Conservation (phyloP, 2,113 vertebrate genomes). For the Calidris pugnax region DNA sequence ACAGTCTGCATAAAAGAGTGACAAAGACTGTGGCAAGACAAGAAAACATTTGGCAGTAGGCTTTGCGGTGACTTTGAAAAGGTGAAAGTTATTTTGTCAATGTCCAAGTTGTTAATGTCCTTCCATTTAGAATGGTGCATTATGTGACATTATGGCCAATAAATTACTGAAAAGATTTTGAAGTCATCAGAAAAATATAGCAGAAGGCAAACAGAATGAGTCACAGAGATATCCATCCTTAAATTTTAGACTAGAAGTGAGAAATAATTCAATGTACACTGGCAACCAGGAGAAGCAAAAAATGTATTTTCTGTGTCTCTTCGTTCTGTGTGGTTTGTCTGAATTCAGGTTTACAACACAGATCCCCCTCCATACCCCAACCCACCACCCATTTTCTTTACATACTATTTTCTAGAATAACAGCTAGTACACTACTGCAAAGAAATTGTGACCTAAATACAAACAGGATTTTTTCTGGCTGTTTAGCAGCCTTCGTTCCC, state of each 20-base stretch:
- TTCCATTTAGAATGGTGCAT: neutral
- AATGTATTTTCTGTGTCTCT: neutral
- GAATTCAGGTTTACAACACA: neutral
- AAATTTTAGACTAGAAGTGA: neutral
- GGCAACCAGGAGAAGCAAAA: neutral
- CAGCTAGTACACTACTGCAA: neutral
- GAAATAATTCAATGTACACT: neutral
- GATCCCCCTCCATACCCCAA: neutral
- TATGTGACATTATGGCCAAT: neutral
- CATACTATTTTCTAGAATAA: neutral
- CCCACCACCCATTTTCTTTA: neutral
- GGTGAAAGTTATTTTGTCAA: neutral
- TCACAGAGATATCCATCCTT: neutral
- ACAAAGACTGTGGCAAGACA: neutral
- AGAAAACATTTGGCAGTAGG: neutral
- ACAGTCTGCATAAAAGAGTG: neutral
- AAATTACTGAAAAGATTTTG: neutral
- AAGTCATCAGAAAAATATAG: neutral
- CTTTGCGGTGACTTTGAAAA: neutral
- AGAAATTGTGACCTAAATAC: slow-evolving; percentile 35
- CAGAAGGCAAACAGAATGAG: neutral
- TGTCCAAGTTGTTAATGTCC: neutral
- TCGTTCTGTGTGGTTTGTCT: neutral
- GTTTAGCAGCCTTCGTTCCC: slow-evolving; percentile 11
- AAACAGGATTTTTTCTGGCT: slow-evolving; percentile 22